Evolutionary conservation across 2,113 vertebrate genomes (phyloP), one percentile per base, ranked within the genome.

Genomic region (Tamias sibiricus): DNA sequence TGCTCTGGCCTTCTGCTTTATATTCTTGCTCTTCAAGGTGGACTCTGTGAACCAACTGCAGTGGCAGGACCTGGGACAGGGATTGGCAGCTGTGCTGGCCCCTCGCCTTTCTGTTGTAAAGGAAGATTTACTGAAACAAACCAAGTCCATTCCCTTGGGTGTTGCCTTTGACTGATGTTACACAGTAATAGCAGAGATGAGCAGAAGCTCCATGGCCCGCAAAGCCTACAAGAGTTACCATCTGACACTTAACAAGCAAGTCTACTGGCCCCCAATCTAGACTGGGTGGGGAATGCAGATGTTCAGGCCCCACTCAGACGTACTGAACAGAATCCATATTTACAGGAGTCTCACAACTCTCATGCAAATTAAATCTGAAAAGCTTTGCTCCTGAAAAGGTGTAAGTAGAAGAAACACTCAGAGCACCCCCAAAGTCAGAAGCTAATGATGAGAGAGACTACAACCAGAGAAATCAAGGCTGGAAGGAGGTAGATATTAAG

Each of bases 41-140:
- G 1, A 22, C 30, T n/a, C 62, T 37, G 24, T 17, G 14, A 49
- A 26, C 11, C 11, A 28, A 11, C 0, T 4, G 2, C 68, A 37
- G 2, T 12, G 13, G 35, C 16, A 40, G 17, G 62, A 11, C 16
- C 52, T 4, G 20, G 30, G 75, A 4, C 32, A 28, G 4, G 30
- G 2, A 4, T 0, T 30, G 4, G 20, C 24, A 59, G 24, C 4
- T 1, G 12, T 3, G 22, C 14, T 69, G 37, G 9, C 4, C 12
- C 6, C 3, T 8, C 30, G 66, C 3, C 30, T 59, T 68, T 69
- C 28, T 62, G 54, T 42, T 74, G 10, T 79, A 54, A 77, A 72
- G 44, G 52, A 92, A 90, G 6, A 76, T 64, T 54, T 71, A 35
- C 37, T 54, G 42, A 7, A 47, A 62, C 5, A 44, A 74, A 42